Evolutionary conservation across 2,797 vertebrate genomes (phyloP).

Genomic region (Phataginus tricuspis): DNA sequence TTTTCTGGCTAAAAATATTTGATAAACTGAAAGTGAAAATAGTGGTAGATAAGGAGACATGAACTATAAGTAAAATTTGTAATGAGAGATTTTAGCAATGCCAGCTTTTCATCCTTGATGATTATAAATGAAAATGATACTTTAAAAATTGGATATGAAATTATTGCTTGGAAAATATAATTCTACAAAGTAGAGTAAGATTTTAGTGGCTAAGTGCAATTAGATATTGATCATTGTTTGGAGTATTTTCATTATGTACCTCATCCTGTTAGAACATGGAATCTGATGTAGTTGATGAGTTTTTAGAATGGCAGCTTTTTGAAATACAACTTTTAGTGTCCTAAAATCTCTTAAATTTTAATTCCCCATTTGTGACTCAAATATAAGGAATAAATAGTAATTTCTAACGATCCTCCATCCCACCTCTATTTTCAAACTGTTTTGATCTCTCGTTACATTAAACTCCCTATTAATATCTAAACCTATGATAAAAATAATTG

Average conservation of each 20-base stretch:
- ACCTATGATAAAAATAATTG: neutral
- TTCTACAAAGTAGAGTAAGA: neutral
- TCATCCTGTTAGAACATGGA: neutral
- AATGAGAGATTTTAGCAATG: neutral
- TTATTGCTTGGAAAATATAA: neutral
- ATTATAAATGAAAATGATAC: neutral
- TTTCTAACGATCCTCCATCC: neutral
- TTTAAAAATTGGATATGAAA: neutral
- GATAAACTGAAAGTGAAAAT: neutral
- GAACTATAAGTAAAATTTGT: neutral
- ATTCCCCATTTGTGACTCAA: neutral
- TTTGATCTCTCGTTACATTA: neutral
- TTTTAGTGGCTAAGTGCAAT: neutral
- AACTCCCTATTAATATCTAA: neutral
- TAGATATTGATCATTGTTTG: neutral
- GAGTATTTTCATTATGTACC: neutral
- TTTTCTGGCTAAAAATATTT: neutral
- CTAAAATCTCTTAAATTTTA: neutral
- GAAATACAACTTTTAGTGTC: neutral
- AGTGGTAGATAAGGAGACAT: neutral
- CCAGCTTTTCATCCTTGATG: neutral
- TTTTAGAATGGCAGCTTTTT: neutral
- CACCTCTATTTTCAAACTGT: neutral
- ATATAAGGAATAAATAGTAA: neutral
- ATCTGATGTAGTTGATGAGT: neutral